Conservation (phyloP, 2,888 invertebrate species). For the Hypsopygia costalis region DNA sequence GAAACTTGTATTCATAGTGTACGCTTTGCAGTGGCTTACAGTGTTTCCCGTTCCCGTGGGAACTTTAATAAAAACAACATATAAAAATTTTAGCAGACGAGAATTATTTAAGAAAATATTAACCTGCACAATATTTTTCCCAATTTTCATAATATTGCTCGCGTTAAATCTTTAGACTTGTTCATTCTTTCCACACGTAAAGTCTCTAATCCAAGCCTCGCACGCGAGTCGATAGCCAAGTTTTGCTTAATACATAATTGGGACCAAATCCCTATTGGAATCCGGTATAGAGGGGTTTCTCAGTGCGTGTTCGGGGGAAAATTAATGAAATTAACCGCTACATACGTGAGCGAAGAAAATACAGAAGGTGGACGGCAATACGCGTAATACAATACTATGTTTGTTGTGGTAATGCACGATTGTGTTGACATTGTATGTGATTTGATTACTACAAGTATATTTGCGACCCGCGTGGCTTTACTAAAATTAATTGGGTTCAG, state of each 20-base stretch:
- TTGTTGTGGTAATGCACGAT: slow-evolving; percentile 8
- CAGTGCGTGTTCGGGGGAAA: slow-evolving; percentile 67
- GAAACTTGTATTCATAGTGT: no score
- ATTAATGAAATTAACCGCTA: slow-evolving; percentile 72
- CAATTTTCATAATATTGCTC: not conserved
- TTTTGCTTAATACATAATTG: slow-evolving; percentile 72
- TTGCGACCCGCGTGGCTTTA: not conserved
- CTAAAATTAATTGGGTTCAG: no score
- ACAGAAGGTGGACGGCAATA: slow-evolving; percentile 27
- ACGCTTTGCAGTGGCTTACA: no score
- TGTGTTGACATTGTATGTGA: slow-evolving; percentile 8
- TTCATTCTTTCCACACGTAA: slow-evolving; percentile 7
- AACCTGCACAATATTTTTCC: no score
- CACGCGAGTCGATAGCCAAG: slow-evolving; percentile 58
- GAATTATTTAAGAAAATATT: no score
- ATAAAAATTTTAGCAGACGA: no score
- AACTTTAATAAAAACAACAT: no score
- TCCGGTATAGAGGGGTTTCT: slow-evolving; percentile 54
- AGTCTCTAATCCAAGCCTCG: slow-evolving; percentile 48
- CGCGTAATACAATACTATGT: slow-evolving; percentile 23
- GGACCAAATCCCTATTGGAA: slow-evolving; percentile 72
- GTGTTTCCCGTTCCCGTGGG: no score
- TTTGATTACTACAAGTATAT: slow-evolving; percentile 8
- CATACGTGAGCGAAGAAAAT: slow-evolving; percentile 34
- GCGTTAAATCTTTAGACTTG: not conserved